A percentile compares a stretch with the other conserved stretches of the same genome.
These are phyloP conservation scores for Drosophila cyrtoloma DNA, from an alignment of 2,888 invertebrate species.

Conservation along the genomic window DNA sequence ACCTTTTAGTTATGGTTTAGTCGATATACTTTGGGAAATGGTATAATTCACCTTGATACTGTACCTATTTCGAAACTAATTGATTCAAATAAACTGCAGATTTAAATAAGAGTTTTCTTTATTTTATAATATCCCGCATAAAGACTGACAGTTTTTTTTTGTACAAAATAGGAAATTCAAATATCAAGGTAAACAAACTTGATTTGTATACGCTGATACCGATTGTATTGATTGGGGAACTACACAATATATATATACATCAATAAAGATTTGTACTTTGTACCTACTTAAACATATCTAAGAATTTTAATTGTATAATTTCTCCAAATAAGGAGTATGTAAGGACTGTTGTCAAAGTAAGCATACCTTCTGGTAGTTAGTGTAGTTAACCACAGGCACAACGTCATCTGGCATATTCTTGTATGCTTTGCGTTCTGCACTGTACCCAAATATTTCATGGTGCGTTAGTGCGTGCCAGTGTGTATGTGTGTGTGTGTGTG, in stretches of 20 bases:
- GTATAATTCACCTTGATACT: neutral
- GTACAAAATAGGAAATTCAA: neutral
- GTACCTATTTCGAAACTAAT: neutral
- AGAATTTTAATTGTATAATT: neutral
- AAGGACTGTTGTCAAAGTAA: neutral
- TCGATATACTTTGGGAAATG: neutral
- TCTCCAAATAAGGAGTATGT: neutral
- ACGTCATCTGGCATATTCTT: constrained; percentile 10
- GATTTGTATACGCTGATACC: neutral
- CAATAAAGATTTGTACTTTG: neutral
- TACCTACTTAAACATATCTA: neutral
- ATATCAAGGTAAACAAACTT: neutral
- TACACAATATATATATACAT: neutral
- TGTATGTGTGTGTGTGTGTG: neutral
- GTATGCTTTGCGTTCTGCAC: constrained; percentile 19
- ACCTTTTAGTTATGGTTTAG: neutral
- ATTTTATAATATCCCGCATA: neutral
- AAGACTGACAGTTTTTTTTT: neutral
- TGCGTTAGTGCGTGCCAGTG: constrained; percentile 40
- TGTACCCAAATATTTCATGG: constrained; percentile 60
- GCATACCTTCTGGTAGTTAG: neutral
- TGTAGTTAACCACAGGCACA: neutral
- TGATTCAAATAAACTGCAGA: neutral
- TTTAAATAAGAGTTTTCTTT: neutral
- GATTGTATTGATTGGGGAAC: neutral